Evolutionary conservation across 2,888 invertebrate genomes (phyloP).

Genomic region (Caenorhabditis sp.): DNA sequence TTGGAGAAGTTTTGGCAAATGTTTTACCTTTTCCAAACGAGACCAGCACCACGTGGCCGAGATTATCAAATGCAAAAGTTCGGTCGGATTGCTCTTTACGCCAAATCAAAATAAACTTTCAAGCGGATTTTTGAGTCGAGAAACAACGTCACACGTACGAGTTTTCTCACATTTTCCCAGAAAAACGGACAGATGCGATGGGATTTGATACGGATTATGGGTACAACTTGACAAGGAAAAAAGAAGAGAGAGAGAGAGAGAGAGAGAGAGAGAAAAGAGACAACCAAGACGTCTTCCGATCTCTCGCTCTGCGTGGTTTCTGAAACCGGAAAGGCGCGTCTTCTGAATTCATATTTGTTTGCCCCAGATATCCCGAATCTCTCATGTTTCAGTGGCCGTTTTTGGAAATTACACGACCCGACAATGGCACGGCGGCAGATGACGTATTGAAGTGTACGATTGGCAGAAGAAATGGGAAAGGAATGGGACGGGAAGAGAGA

Average conservation of each 20-base stretch:
- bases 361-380: conserved; percentile 29
- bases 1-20: neutral
- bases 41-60: too few species aligned
- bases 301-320: too few species aligned
- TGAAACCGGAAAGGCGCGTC: conserved; percentile 52
- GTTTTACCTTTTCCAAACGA: too few species aligned
- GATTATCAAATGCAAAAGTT: too few species aligned
- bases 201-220: conserved; percentile 19
- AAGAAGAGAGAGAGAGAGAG: too few species aligned
- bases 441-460: conserved; percentile 23
- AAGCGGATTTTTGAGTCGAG: neutral
- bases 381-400: conserved; percentile 56
- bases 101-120: too few species aligned
- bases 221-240: neutral
- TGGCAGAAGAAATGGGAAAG: neutral
- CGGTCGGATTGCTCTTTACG: too few species aligned
- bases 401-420: conserved; percentile 49
- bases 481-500: neutral
- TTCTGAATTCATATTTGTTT: conserved; percentile 61
- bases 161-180: neutral
- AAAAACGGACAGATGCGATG: neutral
- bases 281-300: too few species aligned
- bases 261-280: too few species aligned
- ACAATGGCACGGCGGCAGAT: conserved; percentile 1
- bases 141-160: neutral